A percentile compares a stretch with the other conserved stretches of the same genome.
These are phyloP conservation scores for Macrocentrus cingulum DNA, from an alignment of 1,140 invertebrate genomes.

Conservation along the genomic window DNA sequence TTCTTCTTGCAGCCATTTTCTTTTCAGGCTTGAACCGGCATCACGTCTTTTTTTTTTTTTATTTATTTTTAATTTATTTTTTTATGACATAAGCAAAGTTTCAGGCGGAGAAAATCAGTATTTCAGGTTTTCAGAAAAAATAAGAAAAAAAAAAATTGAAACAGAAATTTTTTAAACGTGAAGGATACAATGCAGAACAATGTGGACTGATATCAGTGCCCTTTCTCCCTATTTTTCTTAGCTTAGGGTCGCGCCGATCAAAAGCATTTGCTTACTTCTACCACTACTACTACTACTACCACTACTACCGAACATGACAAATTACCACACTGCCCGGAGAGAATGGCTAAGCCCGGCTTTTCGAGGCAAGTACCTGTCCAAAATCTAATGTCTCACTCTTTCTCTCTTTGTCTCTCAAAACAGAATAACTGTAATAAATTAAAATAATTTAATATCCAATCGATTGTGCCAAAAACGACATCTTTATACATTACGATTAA, in stretches of 20 bases:
- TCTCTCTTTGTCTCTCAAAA: conserved; percentile 2
- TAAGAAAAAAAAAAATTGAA: conserved; percentile 32
- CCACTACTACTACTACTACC: conserved; percentile 54
- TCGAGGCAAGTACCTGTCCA: conserved; percentile 59
- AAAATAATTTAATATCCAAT: background rate
- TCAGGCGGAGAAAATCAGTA: conserved; percentile 8
- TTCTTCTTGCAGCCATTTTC: conserved; percentile 55
- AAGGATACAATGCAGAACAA: conserved; percentile 33
- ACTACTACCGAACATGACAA: conserved; percentile 61
- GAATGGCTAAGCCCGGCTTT: conserved; percentile 57
- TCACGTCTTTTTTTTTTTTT: too few relatives aligned
- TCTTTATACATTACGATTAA: conserved; percentile 5
- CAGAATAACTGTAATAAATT: background rate
- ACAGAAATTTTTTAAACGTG: too few relatives aligned
- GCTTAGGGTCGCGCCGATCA: conserved; percentile 60
- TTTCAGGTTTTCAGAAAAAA: conserved; percentile 42
- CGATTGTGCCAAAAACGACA: conserved; percentile 5
- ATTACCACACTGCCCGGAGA: conserved; percentile 59
- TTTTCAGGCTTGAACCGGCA: conserved; percentile 51
- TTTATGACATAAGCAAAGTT: conserved; percentile 1
- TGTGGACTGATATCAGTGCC: conserved; percentile 58
- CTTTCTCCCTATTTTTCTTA: conserved; percentile 60
- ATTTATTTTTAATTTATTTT: too few relatives aligned
- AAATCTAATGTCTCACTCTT: conserved; percentile 33
- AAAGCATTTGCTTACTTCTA: conserved; percentile 60